Evolutionary conservation across 2,113 vertebrate genomes (phyloP).

Genomic region (Nothocercus nigrocapillus): DNA sequence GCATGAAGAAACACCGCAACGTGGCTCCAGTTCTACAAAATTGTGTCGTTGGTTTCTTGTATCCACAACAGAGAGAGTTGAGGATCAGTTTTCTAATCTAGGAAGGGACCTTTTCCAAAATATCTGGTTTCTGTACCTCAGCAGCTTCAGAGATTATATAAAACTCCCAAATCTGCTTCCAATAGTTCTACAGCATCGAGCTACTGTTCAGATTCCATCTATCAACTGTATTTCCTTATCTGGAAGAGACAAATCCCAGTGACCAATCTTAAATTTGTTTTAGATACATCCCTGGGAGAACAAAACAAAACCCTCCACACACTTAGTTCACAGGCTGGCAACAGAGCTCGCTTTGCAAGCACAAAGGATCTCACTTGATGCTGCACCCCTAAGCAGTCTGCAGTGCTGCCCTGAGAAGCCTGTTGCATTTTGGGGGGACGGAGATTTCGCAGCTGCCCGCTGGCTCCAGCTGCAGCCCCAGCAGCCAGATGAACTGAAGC

Average conservation of each 20-base stretch:
- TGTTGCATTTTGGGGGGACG: background rate
- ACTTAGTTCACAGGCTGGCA: background rate
- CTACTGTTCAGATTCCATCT: background rate
- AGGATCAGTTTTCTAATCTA: background rate
- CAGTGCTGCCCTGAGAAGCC: background rate
- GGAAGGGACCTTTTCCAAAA: background rate
- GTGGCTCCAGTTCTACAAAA: background rate
- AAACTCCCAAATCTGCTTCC: background rate
- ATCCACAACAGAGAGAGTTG: background rate
- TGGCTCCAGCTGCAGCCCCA: background rate
- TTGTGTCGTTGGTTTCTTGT: background rate
- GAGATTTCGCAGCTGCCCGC: background rate
- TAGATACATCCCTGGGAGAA: conserved; percentile 1
- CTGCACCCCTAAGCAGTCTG: background rate
- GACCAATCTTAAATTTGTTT: background rate
- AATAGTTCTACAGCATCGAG: background rate
- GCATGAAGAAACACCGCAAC: background rate
- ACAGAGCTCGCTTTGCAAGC: fast-evolving
- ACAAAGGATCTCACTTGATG: background rate
- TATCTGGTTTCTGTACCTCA: background rate
- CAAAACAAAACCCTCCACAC: background rate
- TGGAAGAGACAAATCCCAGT: background rate
- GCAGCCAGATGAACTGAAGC: background rate
- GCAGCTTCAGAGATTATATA: background rate
- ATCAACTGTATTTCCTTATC: background rate